Percentiles rank a stretch among this genome's conserved stretches.
phyloP scores from a whole-genome alignment of 2,888 invertebrate genomes.

The Craniophora ligustri region DNA sequence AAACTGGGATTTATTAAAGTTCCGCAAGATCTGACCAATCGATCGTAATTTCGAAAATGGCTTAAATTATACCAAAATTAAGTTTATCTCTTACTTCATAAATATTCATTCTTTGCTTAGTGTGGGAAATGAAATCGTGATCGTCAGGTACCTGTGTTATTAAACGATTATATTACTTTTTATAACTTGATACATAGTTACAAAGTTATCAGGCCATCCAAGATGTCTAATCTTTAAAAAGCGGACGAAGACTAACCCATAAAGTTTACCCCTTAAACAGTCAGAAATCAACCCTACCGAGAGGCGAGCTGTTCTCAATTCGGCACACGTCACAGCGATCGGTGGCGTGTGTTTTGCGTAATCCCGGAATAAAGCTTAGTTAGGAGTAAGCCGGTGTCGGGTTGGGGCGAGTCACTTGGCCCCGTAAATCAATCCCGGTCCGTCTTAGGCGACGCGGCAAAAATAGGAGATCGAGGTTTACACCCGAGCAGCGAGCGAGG shows the following conservation, averaged over 20 bases:
- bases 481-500: slow-evolving; percentile 43
- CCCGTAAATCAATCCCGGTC: slow-evolving; percentile 83
- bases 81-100: slow-evolving; percentile 48
- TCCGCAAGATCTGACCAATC: slow-evolving; percentile 61
- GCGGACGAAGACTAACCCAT: background rate
- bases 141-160: slow-evolving; percentile 24
- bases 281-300: slow-evolving; percentile 18
- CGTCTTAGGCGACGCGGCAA: slow-evolving; percentile 78
- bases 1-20: slow-evolving; percentile 78
- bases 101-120: slow-evolving; percentile 44
- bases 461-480: slow-evolving; percentile 74
- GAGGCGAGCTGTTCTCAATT: slow-evolving; percentile 68
- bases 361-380: slow-evolving; percentile 80
- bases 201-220: background rate
- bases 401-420: slow-evolving; percentile 76
- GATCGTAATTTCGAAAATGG: slow-evolving; percentile 51
- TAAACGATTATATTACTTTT: slow-evolving; percentile 25
- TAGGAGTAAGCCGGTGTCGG: slow-evolving; percentile 78
- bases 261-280: slow-evolving; percentile 18
- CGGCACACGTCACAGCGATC: slow-evolving; percentile 75
- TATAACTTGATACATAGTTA: slow-evolving; percentile 6
- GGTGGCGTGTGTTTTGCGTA: slow-evolving; percentile 81
- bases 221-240: background rate
- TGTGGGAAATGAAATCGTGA: slow-evolving; percentile 30
- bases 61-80: slow-evolving; percentile 47